Base-by-base conservation (phyloP, 2,113 vertebrate species). In the Amphiprion percula region DNA sequence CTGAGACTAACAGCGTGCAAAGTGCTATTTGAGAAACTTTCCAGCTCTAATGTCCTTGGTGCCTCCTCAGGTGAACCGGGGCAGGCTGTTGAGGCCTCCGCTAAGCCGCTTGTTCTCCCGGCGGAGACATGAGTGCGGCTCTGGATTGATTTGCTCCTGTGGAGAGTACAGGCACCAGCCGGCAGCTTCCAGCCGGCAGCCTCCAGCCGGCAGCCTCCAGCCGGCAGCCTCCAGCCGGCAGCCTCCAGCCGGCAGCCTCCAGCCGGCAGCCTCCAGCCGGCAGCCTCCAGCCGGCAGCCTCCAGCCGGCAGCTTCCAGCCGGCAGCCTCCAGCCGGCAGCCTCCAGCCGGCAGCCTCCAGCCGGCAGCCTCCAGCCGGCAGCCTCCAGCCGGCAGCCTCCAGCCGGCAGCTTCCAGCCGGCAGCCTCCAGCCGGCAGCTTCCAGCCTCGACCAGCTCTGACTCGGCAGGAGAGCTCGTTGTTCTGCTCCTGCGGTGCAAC, bases 141-240 rank as follows among this genome's bases (percentile, higher is more conserved):
- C 74, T 44, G 67, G 76, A 82, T 59, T 68, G 83, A 90, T 78
- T 72, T 17, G 1, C 64, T 63, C 81, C 76, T 37, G 70, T 39
- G 74, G 85, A 59, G 74, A 69, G 24, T 5, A 67, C 83, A 68
- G 52, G 66, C 72, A 63, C 21, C 21, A 21, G 21, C 21, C 21
- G 21, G 21, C 21, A 21, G 21, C 21, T 1, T 21, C 21, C 21
- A 21, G 21, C 21, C 21, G 21, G 21, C 21, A 21, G 21, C 21
- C 21, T 21, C 21, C 21, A 21, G 21, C 21, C 21, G 21, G 21
- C 21, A 21, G 21, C 21, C 21, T 21, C 21, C 21, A 21, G 21
- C 21, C 21, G 21, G 21, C 21, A 21, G 21, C 21, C 21, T 21
- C 21, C 21, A 21, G 21, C 21, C 21, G 21, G 21, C 21, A 21